These are phyloP conservation scores for Mesorhabditis sp. DNA, from an alignment of 2,888 invertebrate species.

Conservation along the genomic window DNA sequence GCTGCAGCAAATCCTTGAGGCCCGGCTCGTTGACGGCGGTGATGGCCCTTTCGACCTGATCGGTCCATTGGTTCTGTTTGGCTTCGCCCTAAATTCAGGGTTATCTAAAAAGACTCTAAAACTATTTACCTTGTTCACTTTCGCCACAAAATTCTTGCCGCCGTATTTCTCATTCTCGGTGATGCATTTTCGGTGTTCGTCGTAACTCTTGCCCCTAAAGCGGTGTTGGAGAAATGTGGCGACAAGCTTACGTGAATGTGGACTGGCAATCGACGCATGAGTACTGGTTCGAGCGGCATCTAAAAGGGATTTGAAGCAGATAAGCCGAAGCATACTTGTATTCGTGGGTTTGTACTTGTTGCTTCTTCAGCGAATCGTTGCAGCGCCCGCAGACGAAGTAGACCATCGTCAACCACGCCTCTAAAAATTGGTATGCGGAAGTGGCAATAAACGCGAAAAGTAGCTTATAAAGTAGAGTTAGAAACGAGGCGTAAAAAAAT, in stretches of 20 bases:
- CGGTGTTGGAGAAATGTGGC: not conserved
- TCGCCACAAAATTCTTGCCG: slow-evolving; percentile 61
- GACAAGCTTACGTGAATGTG: slow-evolving; percentile 67
- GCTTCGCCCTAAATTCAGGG: slow-evolving; percentile 58
- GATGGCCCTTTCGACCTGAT: slow-evolving; percentile 56
- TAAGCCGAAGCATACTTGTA: not conserved
- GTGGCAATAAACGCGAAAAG: slow-evolving; percentile 1
- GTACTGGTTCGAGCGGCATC: slow-evolving; percentile 71
- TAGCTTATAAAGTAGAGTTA: not conserved
- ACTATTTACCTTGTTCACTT: slow-evolving; percentile 50
- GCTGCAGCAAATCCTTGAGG: slow-evolving; percentile 38
- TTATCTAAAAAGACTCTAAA: not conserved
- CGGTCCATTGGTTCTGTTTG: slow-evolving; percentile 62
- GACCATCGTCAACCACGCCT: slow-evolving; percentile 71
- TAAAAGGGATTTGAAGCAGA: slow-evolving; percentile 20
- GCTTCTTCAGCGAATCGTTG: slow-evolving; percentile 84
- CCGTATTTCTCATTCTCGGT: slow-evolving; percentile 83
- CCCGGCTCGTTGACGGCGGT: slow-evolving; percentile 35
- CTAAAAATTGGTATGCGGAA: not conserved
- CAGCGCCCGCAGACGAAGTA: slow-evolving; percentile 88
- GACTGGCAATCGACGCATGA: slow-evolving; percentile 91
- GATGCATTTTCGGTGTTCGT: slow-evolving; percentile 77
- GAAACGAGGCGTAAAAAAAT: slow-evolving; percentile 11
- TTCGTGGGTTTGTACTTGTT: slow-evolving; percentile 62
- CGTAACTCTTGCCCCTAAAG: slow-evolving; percentile 76